phyloP scores from a whole-genome alignment of 2,797 vertebrate genomes.

The Hypotaenidia philippensis region DNA sequence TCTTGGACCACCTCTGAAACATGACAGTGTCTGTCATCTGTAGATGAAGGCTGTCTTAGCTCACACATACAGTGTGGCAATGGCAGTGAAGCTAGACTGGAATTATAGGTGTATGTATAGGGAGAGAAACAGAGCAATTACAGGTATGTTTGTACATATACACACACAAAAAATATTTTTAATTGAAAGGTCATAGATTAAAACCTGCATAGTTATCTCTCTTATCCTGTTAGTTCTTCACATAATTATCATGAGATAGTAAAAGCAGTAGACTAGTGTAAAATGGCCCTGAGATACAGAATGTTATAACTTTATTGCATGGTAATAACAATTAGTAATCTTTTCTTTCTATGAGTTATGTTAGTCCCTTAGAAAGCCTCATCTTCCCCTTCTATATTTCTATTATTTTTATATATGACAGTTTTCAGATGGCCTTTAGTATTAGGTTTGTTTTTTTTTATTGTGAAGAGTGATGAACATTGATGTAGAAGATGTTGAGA shows the following conservation, averaged over 20 bases:
- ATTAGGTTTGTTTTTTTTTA: background rate
- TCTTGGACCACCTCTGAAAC: background rate
- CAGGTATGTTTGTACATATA: background rate
- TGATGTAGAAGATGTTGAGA: background rate
- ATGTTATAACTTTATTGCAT: constrained; percentile 1
- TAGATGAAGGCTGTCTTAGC: background rate
- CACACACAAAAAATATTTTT: background rate
- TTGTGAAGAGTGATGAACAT: background rate
- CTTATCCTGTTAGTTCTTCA: background rate
- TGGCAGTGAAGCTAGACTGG: background rate
- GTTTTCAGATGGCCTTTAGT: constrained; percentile 21
- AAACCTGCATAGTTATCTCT: background rate
- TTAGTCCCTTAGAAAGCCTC: background rate
- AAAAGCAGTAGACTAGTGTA: background rate
- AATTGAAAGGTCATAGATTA: background rate
- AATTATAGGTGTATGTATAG: background rate
- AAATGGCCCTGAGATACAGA: constrained; percentile 11
- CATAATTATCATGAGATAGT: background rate
- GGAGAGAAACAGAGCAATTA: background rate
- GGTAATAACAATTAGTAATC: background rate
- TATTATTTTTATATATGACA: background rate
- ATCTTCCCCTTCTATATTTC: background rate
- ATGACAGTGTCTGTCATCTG: fast-evolving
- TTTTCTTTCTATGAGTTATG: background rate
- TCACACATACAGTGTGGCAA: background rate